Evolutionary conservation across 2,888 invertebrate genomes (phyloP), one percentile per base, ranked within the genome.

Genomic region (Oscheius sp.): DNA sequence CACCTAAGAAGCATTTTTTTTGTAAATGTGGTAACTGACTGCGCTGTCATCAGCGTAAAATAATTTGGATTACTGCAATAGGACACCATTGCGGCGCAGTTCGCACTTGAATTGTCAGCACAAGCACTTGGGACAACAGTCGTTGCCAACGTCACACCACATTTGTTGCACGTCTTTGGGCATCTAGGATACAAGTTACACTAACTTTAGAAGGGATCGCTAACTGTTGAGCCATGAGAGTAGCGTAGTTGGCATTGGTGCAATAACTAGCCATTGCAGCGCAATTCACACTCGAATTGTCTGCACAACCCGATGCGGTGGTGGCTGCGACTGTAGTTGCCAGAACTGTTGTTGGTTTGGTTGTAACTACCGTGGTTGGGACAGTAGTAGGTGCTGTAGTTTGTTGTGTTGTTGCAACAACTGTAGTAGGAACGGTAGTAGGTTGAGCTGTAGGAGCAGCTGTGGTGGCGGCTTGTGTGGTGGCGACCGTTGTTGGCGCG

Each of bases 51-150:
- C 21, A 55, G 23, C 12, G 55, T 55, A 6, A 6, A 23, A 25
- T 55, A 55, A 3, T 9, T 55, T 2, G 55, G 55, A 55, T 55
- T 55, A 13, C 13, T 23, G 55, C 55, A 55, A 55, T 55, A 55
- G 23, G 23, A 23, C 21, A 25, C 21, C 55, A 55, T 55, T 16
- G 55, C 7, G 23, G 55, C 55, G 23, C 55, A 55, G 13, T 55
- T 55, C 13, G 23, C 21, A 5, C 18, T 18, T 5, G 55, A 55
- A 55, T 55, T 55, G 55, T 55, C 55, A 3, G 21, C 23, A 55
- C 55, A 55, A 13, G 3, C 21, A 49, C 49, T 13, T 18, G 49
- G 21, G 13, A 13, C 16, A 49, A 13, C 21, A 2, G 49, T 49
- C 5, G 49, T 16, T 18, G 6, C 45, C 45, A 45, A 9, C 9